phyloP scores from a whole-genome alignment of 2,888 invertebrate species.

The Baronia brevicornis region DNA sequence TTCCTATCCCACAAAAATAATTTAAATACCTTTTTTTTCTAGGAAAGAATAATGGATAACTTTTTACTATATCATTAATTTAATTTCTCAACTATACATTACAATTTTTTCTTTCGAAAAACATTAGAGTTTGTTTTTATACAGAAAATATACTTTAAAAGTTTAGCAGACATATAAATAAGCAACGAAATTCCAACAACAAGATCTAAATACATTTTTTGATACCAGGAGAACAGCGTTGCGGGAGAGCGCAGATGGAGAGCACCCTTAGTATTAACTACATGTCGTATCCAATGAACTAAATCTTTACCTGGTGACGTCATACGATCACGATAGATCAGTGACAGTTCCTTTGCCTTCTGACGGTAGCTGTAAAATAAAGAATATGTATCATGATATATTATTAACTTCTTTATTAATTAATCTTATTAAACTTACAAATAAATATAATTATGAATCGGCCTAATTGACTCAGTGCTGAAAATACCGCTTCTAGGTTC shows the following conservation, averaged over 20 bases:
- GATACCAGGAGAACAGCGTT: slow-evolving; percentile 16
- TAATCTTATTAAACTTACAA: too few relatives aligned
- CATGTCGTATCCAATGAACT: slow-evolving; percentile 25
- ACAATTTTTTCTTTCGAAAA: too few relatives aligned
- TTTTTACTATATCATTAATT: too few relatives aligned
- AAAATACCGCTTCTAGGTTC: too few relatives aligned
- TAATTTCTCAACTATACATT: too few relatives aligned
- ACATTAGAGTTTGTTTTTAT: neutral
- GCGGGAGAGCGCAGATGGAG: slow-evolving; percentile 15
- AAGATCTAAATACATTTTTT: slow-evolving; percentile 20
- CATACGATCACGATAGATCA: slow-evolving; percentile 22
- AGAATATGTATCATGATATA: too few relatives aligned
- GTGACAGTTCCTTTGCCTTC: slow-evolving; percentile 30
- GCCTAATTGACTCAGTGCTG: too few relatives aligned
- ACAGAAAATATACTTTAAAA: neutral
- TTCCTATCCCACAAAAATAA: too few relatives aligned
- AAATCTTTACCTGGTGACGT: slow-evolving; percentile 21
- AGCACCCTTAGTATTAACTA: slow-evolving; percentile 22
- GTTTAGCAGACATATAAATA: neutral
- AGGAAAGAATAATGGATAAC: too few relatives aligned
- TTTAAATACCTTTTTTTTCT: too few relatives aligned
- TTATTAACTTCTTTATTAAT: too few relatives aligned
- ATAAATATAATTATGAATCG: too few relatives aligned
- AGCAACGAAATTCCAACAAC: slow-evolving; percentile 8
- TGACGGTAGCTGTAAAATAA: slow-evolving; percentile 38